Base-by-base conservation (phyloP, 2,888 invertebrate species). In the Hirtodrosophila alboralis region DNA sequence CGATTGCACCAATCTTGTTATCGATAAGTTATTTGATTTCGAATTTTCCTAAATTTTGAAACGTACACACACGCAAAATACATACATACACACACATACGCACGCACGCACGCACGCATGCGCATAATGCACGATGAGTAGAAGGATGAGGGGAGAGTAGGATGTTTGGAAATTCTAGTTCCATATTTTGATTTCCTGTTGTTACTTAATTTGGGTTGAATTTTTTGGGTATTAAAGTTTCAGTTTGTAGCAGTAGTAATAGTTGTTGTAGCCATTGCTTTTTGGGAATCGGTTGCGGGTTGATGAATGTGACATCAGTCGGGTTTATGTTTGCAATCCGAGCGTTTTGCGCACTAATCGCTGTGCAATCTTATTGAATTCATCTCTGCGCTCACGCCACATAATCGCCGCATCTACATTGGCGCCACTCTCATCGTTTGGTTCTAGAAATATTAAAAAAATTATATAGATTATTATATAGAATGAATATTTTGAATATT, bases 391-490 rank as follows among this genome's bases (percentile, higher is more conserved):
- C 90, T 99, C 99, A 56, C 99, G 92, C 98, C 98, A 99, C 96
- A 98, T 98, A 91, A 98, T 99, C 0, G 98, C 98, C 6, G 99
- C 99, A 91, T 99, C 99, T 0, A 99, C 99, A 91, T 99, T 99
- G 0, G 99, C 99, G 9, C 98, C 98, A 88, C 98, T 98, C 91
- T 99, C 99, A 89, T 99, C 99, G 90, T 99, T 99, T 1, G 99
- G 99, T 90, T 99, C 99, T 95, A 12, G 8, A 68, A 27, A n/a
- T n/a, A n/a, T n/a, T n/a, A n/a, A n/a, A n/a, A n/a, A n/a, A n/a
- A n/a, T n/a, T n/a, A n/a, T n/a, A n/a, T n/a, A n/a, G n/a, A n/a
- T n/a, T n/a, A n/a, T n/a, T n/a, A n/a, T n/a, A n/a, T n/a, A n/a
- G n/a, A n/a, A n/a, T n/a, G n/a, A n/a, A n/a, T n/a, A n/a, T n/a